These are phyloP conservation scores for Drosophila neocordata DNA, from an alignment of 1,140 invertebrate species.

Conservation along the genomic window DNA sequence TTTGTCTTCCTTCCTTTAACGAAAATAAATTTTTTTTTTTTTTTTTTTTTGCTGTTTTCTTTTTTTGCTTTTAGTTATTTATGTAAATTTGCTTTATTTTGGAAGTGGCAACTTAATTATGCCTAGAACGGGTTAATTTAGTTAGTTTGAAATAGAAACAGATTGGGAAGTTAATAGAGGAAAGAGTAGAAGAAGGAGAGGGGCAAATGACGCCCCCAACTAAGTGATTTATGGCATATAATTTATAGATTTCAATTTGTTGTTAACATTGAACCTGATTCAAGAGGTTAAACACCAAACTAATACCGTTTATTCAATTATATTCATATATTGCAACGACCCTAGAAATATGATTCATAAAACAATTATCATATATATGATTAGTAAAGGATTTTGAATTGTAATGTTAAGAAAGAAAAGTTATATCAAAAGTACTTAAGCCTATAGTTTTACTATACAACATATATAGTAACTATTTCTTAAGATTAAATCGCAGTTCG, in stretches of 20 bases:
- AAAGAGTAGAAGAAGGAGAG: neutral
- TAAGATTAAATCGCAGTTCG: no score
- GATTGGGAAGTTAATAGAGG: neutral
- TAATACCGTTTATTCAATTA: neutral
- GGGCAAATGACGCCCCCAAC: constrained; percentile 25
- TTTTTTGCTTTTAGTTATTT: constrained; percentile 39
- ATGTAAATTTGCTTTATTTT: constrained; percentile 49
- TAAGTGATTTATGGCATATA: constrained; percentile 10
- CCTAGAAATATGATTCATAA: neutral
- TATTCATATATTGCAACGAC: neutral
- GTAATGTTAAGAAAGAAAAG: no score
- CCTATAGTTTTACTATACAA: no score
- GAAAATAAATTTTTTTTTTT: no score
- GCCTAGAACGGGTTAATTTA: constrained; percentile 59
- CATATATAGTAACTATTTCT: no score
- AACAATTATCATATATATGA: no score
- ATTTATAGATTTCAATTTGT: constrained; percentile 69
- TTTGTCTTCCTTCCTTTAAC: constrained; percentile 1
- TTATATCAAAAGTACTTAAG: no score
- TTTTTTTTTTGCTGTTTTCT: no score
- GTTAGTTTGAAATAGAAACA: constrained; percentile 3
- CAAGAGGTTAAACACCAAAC: constrained; percentile 69
- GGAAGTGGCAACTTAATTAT: constrained; percentile 53
- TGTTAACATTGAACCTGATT: constrained; percentile 71
- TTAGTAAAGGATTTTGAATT: neutral